Evolutionary conservation across 2,113 vertebrate genomes (phyloP).

Genomic region (Ifrita kowaldi): DNA sequence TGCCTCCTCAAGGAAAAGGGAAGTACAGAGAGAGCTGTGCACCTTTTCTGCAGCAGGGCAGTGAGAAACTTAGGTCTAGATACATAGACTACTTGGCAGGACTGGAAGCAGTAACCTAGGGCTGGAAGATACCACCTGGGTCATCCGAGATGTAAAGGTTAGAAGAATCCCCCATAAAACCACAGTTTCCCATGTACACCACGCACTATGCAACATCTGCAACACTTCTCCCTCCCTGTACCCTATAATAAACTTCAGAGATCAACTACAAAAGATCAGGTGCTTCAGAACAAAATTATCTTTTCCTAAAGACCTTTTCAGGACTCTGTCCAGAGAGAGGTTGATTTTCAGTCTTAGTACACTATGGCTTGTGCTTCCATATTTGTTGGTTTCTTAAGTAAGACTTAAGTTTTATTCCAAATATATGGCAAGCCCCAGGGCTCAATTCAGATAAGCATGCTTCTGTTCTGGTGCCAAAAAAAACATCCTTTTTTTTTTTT

Average conservation of each 20-base stretch:
- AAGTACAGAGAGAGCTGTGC: not conserved
- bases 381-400: slow-evolving; percentile 65
- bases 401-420: slow-evolving; percentile 54
- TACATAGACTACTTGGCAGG: not conserved
- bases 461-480: slow-evolving; percentile 54
- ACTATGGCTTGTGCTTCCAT: not conserved
- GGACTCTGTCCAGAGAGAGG: not conserved
- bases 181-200: not conserved
- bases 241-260: not conserved
- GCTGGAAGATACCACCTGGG: not conserved
- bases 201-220: not conserved
- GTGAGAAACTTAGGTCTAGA: not conserved
- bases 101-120: not conserved
- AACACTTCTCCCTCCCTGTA: not conserved
- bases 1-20: not conserved
- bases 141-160: fast-evolving
- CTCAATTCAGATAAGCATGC: slow-evolving; percentile 62
- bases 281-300: not conserved
- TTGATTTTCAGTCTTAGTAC: not conserved
- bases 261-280: not conserved
- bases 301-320: not conserved
- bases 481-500: not conserved
- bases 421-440: slow-evolving; percentile 58
- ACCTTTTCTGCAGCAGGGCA: not conserved
- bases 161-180: not conserved